Base-by-base conservation (phyloP, 2,113 vertebrate species). In the Gobius niger region DNA sequence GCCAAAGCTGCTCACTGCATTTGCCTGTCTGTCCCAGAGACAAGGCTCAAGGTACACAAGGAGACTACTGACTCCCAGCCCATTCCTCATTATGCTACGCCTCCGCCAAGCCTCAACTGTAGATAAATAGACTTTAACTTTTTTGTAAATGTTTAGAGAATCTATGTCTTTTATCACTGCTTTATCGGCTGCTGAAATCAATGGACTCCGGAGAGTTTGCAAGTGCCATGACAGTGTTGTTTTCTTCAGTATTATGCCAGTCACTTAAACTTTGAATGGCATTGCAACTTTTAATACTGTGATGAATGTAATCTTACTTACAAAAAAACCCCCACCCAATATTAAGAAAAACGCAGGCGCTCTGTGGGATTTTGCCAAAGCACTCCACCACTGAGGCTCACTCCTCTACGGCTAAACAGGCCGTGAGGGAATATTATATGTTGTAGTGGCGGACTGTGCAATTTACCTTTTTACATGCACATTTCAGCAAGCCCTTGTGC, bases 1-100 rank as follows among this genome's bases (percentile, higher is more conserved):
- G 91, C 91, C 93, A 76, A 87, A 82, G 82, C 83, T 76, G 76
- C 80, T 85, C 77, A 72, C 72, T 44, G 53, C 75, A 84, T 75
- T 79, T 73, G 76, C 65, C 63, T 63, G 73, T 78, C 63, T 63
- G 73, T 78, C 72, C 68, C n/a, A 47, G 73, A 66, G 68, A n/a
- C 57, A 42, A 76, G 51, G 16, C 73, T 63, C 12, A 64, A 56
- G 59, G 51, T 56, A 67, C 62, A 67, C 63, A 50, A 44, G 61
- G 77, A 47, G 13, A 91, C 78, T 87, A 90, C 84, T 85, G 73
- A 77, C 72, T 78, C 66, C 71, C 62, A 66, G 67, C 72, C 4
- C 44, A 19, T 16, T 12, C 73, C 82, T 71, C 80, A 59, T 83
- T 75, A 67, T 61, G 19, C 63, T 77, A 54, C 40, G 18, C 47